These are phyloP conservation scores for Thomomys bottae DNA, from an alignment of 2,113 vertebrate genomes.

Conservation along the genomic window DNA sequence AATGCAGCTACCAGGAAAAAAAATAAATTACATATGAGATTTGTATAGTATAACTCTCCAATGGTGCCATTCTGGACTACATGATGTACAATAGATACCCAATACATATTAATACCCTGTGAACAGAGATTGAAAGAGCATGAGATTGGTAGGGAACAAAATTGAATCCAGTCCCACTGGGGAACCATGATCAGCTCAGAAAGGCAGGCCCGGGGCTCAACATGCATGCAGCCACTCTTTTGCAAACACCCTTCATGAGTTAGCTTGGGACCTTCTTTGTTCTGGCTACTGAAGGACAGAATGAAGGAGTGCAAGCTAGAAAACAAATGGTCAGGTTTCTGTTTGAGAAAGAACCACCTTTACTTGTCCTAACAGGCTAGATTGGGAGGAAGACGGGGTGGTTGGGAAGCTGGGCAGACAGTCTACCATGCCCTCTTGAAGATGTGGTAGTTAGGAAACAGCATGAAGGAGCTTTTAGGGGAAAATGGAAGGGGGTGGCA, in stretches of 20 bases:
- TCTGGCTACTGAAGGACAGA: neutral
- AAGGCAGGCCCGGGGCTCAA: fast-evolving
- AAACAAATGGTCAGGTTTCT: neutral
- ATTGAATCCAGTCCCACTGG: neutral
- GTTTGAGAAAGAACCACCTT: neutral
- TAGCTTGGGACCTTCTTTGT: neutral
- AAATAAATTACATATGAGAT: neutral
- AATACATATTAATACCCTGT: neutral
- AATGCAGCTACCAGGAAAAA: neutral
- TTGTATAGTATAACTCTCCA: neutral
- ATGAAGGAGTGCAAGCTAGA: neutral
- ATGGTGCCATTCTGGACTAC: neutral
- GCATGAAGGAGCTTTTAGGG: neutral
- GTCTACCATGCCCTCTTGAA: neutral
- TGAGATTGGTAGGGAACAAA: neutral
- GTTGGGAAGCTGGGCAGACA: no score
- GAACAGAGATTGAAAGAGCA: neutral
- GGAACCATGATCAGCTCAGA: no score
- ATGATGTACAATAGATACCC: neutral
- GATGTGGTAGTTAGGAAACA: neutral
- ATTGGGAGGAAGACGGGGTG: no score
- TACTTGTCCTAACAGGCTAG: no score
- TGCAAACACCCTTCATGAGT: fast-evolving
- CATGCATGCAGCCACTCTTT: fast-evolving
- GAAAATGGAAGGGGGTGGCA: neutral